Conservation (phyloP, 1,140 invertebrate species). For the Eurosta solidaginis region DNA sequence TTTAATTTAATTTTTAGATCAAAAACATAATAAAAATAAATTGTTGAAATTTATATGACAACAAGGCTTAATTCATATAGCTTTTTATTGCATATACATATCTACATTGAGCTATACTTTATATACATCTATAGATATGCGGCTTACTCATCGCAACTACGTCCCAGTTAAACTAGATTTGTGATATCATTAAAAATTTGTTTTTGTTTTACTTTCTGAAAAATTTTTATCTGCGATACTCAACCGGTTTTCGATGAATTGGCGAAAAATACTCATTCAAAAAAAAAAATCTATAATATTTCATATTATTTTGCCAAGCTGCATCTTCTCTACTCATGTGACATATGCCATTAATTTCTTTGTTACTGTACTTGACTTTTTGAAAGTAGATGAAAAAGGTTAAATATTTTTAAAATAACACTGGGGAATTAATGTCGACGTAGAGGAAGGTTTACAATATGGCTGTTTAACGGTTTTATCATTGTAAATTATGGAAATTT, state of each 20-base stretch:
- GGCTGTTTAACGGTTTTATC: too few relatives aligned
- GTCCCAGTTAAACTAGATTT: constrained; percentile 5
- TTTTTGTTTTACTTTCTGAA: background rate
- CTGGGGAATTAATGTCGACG: too few relatives aligned
- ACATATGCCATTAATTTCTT: too few relatives aligned
- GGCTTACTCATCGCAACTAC: background rate
- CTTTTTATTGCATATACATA: background rate
- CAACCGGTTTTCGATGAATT: background rate
- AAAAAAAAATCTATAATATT: too few relatives aligned
- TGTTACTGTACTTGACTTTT: too few relatives aligned
- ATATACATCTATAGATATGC: background rate
- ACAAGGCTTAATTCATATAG: background rate
- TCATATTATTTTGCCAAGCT: too few relatives aligned
- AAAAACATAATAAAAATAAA: constrained; percentile 1
- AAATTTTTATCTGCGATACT: background rate
- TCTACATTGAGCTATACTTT: background rate
- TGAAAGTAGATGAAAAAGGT: too few relatives aligned
- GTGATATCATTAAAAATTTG: background rate
- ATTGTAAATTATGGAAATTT: too few relatives aligned
- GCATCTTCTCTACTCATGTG: too few relatives aligned
- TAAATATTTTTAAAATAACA: too few relatives aligned
- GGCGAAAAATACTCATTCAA: too few relatives aligned
- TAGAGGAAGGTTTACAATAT: too few relatives aligned
- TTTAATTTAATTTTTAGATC: background rate
- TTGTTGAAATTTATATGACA: background rate